Conservation (phyloP, 2,888 invertebrate genomes). For the Ormia ochracea region DNA sequence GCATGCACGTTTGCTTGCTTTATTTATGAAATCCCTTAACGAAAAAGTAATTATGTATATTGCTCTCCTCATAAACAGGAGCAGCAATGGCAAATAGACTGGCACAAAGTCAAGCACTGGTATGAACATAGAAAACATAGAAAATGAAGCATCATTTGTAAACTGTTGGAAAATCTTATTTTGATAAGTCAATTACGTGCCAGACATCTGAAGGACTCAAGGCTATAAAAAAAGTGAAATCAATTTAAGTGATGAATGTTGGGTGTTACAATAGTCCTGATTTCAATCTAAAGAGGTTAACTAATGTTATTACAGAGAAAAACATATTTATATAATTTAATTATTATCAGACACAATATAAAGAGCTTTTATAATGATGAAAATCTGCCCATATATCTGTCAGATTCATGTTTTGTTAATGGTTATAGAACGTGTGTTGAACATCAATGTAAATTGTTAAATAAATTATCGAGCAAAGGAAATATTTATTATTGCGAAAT, state of each 20-base stretch:
- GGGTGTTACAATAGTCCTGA: background rate
- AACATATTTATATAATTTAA: too few relatives aligned
- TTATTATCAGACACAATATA: too few relatives aligned
- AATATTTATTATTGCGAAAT: too few relatives aligned
- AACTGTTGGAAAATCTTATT: constrained; percentile 30
- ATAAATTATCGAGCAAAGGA: too few relatives aligned
- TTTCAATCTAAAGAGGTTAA: background rate
- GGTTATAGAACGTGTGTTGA: too few relatives aligned
- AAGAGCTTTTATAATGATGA: too few relatives aligned
- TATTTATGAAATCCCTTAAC: constrained; percentile 28
- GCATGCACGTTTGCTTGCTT: background rate
- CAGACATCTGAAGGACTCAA: constrained; percentile 12
- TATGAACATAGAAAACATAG: background rate
- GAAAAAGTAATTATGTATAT: constrained; percentile 50
- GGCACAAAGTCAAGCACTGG: background rate
- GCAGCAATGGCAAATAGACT: background rate
- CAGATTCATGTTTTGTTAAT: too few relatives aligned
- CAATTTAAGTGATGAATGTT: background rate
- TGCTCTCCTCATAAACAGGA: background rate
- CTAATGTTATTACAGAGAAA: too few relatives aligned
- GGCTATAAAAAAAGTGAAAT: background rate
- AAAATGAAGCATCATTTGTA: constrained; percentile 4
- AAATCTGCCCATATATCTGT: too few relatives aligned
- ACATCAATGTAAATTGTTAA: too few relatives aligned
- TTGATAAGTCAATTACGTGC: constrained; percentile 47